These are phyloP conservation scores for Griposia aprilina DNA, from an alignment of 2,888 invertebrate genomes.

Conservation along the genomic window DNA sequence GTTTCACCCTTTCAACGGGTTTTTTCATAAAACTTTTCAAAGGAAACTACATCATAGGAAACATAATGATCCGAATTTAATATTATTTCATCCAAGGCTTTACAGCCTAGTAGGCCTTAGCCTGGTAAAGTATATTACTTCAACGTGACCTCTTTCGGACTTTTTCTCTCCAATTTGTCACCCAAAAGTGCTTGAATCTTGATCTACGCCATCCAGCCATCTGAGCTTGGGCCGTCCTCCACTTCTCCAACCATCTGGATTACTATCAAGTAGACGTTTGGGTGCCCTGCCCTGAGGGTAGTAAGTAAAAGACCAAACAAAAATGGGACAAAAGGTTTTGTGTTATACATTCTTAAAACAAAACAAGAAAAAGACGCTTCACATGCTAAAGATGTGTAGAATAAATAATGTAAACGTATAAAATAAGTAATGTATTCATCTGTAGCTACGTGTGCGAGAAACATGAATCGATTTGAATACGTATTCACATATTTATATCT, in stretches of 20 bases:
- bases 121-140: neutral
- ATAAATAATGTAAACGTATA: conserved; percentile 36
- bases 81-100: neutral
- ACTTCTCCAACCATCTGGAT: neutral
- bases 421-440: conserved; percentile 34
- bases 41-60: too few species aligned
- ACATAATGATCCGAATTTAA: neutral
- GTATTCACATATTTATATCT: conserved; percentile 47
- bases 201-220: neutral
- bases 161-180: neutral
- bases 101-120: neutral
- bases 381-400: conserved; percentile 12
- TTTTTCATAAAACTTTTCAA: conserved; percentile 13
- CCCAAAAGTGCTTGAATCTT: neutral
- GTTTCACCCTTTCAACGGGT: neutral
- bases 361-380: conserved; percentile 9
- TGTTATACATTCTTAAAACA: conserved; percentile 4
- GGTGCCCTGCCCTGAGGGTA: neutral
- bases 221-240: neutral
- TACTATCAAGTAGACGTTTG: neutral
- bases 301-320: neutral
- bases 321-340: neutral
- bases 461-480: conserved; percentile 38
- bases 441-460: conserved; percentile 14
- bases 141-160: neutral